Evolutionary conservation across 1,140 invertebrate species (phyloP).

Genomic region (Sesamia nonagrioides): DNA sequence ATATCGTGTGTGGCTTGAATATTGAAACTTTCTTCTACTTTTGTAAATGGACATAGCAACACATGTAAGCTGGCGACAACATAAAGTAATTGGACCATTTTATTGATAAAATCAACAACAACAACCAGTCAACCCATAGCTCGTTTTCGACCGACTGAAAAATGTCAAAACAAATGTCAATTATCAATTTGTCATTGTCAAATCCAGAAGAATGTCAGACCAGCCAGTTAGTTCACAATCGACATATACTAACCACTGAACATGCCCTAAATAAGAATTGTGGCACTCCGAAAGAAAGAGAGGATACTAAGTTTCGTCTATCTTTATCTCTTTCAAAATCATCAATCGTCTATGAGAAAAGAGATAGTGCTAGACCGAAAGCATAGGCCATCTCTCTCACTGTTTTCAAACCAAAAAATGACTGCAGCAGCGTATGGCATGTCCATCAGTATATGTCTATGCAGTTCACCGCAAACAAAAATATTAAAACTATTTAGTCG

Average conservation of each 20-base stretch:
- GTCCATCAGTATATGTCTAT: too few species aligned
- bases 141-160: constrained; percentile 29
- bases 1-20: constrained; percentile 99
- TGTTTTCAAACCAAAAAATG: too few species aligned
- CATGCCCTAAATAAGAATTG: too few species aligned
- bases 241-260: too few species aligned
- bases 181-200: neutral
- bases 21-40: constrained; percentile 99
- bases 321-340: too few species aligned
- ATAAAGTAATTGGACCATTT: constrained; percentile 83
- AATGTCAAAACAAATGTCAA: constrained; percentile 33
- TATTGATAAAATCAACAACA: constrained; percentile 62
- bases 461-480: neutral
- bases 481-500: constrained; percentile 12
- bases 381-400: too few species aligned
- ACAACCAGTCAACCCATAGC: constrained; percentile 72
- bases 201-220: neutral
- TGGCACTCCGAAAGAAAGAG: too few species aligned
- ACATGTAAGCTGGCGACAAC: constrained; percentile 93
- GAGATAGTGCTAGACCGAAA: too few species aligned
- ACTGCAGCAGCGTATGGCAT: too few species aligned
- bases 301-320: too few species aligned
- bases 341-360: too few species aligned
- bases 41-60: constrained; percentile 97
- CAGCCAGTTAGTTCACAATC: neutral